A percentile compares a stretch with the other conserved stretches of the same genome.
Conservation (phyloP, 2,113 vertebrate genomes). For the Brachypteracias leptosomus region DNA sequence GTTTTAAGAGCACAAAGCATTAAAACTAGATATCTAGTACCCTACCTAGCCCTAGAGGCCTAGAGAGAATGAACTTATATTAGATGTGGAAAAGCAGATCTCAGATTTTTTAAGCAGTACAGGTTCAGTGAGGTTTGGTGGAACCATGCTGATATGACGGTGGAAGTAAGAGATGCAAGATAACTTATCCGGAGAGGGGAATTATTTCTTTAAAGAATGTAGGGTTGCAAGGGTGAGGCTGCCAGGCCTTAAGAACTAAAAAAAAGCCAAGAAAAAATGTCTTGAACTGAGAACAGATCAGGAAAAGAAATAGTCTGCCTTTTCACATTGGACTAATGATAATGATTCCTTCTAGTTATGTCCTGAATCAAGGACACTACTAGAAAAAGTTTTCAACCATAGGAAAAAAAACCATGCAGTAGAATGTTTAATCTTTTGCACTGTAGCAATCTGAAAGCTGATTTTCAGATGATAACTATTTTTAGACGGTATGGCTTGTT, state of each 20-base stretch:
- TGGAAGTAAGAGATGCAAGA: background rate
- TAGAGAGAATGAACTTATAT: background rate
- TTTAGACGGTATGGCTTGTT: background rate
- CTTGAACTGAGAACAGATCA: background rate
- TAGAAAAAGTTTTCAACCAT: background rate
- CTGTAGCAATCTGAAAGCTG: background rate
- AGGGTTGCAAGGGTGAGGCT: background rate
- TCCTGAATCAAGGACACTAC: background rate
- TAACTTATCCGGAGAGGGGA: background rate
- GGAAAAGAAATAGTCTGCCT: background rate
- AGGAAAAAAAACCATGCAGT: background rate
- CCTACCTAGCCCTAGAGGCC: background rate
- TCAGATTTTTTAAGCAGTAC: background rate
- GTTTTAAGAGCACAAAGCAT: background rate
- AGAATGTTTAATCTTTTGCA: background rate
- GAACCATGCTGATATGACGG: background rate
- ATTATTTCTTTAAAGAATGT: background rate
- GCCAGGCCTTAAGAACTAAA: background rate
- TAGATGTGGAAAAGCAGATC: background rate
- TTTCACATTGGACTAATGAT: background rate
- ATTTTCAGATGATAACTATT: background rate
- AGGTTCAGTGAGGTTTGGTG: background rate
- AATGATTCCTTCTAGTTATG: background rate
- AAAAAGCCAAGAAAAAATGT: background rate
- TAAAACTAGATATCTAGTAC: background rate